These are phyloP conservation scores for Psephotus haematonotus DNA, from an alignment of 2,113 vertebrate species.

Conservation along the genomic window DNA sequence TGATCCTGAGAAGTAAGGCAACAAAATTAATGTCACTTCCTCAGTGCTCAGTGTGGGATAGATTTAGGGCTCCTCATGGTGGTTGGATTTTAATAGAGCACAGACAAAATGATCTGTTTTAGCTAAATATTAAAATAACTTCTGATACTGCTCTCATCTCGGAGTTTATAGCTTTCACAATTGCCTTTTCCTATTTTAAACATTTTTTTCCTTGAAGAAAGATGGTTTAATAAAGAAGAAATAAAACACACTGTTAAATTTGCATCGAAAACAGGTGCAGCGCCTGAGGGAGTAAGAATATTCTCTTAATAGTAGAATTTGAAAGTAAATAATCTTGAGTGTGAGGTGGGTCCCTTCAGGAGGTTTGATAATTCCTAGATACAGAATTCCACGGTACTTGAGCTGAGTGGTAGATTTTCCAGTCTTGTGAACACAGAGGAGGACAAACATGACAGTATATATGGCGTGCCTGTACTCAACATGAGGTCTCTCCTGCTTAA, in stretches of 20 bases:
- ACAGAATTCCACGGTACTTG: background rate
- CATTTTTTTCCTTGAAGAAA: background rate
- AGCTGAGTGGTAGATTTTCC: background rate
- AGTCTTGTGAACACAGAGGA: background rate
- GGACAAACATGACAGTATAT: background rate
- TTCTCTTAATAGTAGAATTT: background rate
- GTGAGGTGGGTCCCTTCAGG: background rate
- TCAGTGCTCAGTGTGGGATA: background rate
- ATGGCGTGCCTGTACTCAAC: background rate
- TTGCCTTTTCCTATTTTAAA: background rate
- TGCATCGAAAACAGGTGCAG: background rate
- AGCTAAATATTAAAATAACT: background rate
- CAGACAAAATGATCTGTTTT: background rate
- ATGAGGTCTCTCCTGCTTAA: background rate
- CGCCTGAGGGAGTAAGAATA: background rate
- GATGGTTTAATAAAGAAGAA: background rate
- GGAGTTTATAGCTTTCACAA: background rate
- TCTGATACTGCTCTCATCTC: background rate
- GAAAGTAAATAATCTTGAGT: background rate
- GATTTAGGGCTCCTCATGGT: constrained; percentile 32
- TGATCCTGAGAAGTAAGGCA: background rate
- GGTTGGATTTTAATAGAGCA: constrained; percentile 4
- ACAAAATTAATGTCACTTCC: background rate
- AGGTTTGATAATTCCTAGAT: background rate
- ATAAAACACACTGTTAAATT: background rate